phyloP scores from a whole-genome alignment of 2,797 vertebrate species.

The Astyanax mexicanus region DNA sequence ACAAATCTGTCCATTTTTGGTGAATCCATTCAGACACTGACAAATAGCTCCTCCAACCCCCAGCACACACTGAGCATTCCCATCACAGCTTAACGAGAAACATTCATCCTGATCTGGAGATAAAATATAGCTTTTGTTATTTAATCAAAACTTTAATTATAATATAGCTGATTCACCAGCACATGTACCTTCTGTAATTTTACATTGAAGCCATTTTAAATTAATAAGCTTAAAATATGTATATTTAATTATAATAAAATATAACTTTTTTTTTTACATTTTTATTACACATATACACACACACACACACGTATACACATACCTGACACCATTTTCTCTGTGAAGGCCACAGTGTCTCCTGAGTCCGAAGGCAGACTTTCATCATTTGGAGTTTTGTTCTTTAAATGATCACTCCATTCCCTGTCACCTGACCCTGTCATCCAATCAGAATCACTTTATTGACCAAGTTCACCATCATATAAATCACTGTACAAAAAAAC shows the following conservation, averaged over 20 bases:
- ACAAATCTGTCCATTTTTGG: slow-evolving; percentile 81
- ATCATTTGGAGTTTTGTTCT: slow-evolving; percentile 61
- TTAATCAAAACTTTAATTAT: background rate
- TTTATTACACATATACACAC: too few species aligned
- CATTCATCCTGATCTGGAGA: slow-evolving; percentile 85
- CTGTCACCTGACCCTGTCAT: slow-evolving; percentile 61
- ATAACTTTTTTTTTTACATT: too few species aligned
- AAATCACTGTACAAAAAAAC: background rate
- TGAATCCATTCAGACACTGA: slow-evolving; percentile 84
- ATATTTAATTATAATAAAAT: too few species aligned
- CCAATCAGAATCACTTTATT: background rate
- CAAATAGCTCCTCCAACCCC: slow-evolving; percentile 76
- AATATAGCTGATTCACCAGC: background rate
- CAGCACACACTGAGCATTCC: slow-evolving; percentile 79
- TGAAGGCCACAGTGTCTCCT: slow-evolving; percentile 62
- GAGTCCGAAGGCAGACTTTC: slow-evolving; percentile 49
- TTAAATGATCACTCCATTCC: slow-evolving; percentile 47
- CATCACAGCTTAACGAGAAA: slow-evolving; percentile 74
- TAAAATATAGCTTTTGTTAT: background rate
- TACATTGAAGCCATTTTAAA: too few species aligned
- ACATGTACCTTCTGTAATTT: background rate
- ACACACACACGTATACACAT: too few species aligned
- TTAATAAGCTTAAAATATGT: too few species aligned
- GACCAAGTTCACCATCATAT: background rate
- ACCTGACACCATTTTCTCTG: slow-evolving; percentile 91